These are phyloP conservation scores for Prunella fulvescens DNA, from an alignment of 2,113 vertebrate species.

Conservation along the genomic window DNA sequence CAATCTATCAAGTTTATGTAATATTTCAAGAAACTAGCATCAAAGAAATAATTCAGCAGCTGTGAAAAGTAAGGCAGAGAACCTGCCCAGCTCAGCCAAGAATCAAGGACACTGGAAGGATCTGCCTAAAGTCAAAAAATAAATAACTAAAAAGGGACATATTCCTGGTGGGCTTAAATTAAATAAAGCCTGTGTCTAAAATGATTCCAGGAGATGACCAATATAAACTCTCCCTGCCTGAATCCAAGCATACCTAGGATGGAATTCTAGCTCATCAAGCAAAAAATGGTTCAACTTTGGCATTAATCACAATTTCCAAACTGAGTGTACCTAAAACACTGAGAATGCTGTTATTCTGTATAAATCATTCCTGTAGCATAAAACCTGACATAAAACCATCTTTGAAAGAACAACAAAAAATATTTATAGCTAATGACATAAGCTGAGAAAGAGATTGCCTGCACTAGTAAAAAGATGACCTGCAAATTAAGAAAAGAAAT, in stretches of 20 bases:
- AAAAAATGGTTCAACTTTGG: not conserved
- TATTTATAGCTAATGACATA: not conserved
- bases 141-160: not conserved
- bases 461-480: not conserved
- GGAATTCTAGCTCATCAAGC: not conserved
- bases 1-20: not conserved
- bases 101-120: not conserved
- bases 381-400: rapidly evolving
- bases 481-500: not conserved
- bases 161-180: not conserved
- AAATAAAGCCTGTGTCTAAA: not conserved
- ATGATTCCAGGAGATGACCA: not conserved
- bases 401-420: not conserved
- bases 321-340: not conserved
- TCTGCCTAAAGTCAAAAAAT: not conserved
- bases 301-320: not conserved
- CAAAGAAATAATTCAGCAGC: not conserved
- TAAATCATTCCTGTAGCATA: not conserved
- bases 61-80: not conserved
- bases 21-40: not conserved
- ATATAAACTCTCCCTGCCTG: not conserved
- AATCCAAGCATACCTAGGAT: not conserved
- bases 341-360: not conserved
- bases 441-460: not conserved
- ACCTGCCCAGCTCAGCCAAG: not conserved